Evolutionary conservation across 2,113 vertebrate genomes (phyloP), one percentile per base, ranked within the genome.

Genomic region (Phoxinus phoxinus): DNA sequence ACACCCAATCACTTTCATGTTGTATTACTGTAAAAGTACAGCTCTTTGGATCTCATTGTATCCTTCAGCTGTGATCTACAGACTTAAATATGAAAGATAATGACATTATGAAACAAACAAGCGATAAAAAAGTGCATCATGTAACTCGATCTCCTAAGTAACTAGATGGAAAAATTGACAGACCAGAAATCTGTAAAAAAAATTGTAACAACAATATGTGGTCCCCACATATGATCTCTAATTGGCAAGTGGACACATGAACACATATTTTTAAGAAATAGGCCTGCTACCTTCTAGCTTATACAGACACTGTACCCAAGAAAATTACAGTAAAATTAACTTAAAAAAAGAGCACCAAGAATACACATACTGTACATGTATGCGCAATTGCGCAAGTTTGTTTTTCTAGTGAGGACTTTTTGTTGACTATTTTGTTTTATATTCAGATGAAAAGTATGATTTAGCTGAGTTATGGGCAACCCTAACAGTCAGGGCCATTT

Each of bases 1-100:
- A 79, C 61, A 79, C 84, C 53, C 53, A 37, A 88, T n/a, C 6
- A 2, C 53, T 41, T 79, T 59, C 53, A 79, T 59, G 32, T 59
- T 79, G 12, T 79, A 25, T 61, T 19, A 35, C 30, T 23, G 21
- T 41, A 25, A 8, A 79, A 15, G 2, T 37, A 8, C 53, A 59
- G 76, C 56, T 61, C 23, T 41, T 41, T n/a, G n/a, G 11, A 23
- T 59, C 53, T 56, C 19, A 79, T 6, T 58, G 37, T 41, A 79
- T 41, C 53, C 13, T 8, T 12, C 32, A 59, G 67, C 35, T 71
- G 35, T 23, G 67, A 71, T 71, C 67, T 37, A 10, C 53, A 21
- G 53, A 56, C 21, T 56, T 21, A 56, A 21, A 56, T 56, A 56
- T 71, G 4, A n/a, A 41, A 71, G 67, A 37, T 71, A 35, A 71